Base-by-base conservation (phyloP, 2,888 invertebrate genomes). In the Diplazon laetatorius region DNA sequence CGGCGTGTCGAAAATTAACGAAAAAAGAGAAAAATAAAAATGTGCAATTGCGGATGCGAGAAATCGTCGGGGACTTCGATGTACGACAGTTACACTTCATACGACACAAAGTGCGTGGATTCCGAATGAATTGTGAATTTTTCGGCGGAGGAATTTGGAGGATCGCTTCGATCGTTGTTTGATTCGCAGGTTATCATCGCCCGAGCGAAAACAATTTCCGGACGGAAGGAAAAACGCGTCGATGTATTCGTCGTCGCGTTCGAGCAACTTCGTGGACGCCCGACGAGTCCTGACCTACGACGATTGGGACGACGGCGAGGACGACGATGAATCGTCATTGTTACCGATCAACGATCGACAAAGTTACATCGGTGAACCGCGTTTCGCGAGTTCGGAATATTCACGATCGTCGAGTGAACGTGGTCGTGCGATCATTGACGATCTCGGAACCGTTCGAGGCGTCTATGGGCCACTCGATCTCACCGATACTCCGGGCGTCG, bases 11-110 rank as follows among this genome's bases (percentile, higher is more conserved):
- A 14, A 16, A 14, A 35, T 9, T 42, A n/a, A n/a, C 8, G 22
- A 6, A 25, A 25, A 44, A 2, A 42, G 18, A 55, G 3, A 25
- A 25, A 44, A 2, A 42, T n/a, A 55, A 72, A 20, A 55, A 77
- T 77, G 72, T 72, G 76, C 16, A 20, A 62, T 55, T 72, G 72
- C 18, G 66, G 55, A 25, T 72, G 72, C 55, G 66, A 72, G 25
- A 48, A 62, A n/a, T 6, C 60, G 4, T 37, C 35, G 14, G 10
- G 6, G 30, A 30, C 25, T 48, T 18, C 12, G 3, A 57, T 5
- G 35, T 44, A 52, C 30, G 30, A 30, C 30, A 30, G 6, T 30
- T 30, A 30, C 30, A 5, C 63, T 12, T 25, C 44, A 1, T n/a
- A 9, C 12, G 16, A 65, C 8, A 60, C 44, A 6, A 46, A 14